Percentiles rank a stretch among this genome's conserved stretches.
These are phyloP conservation scores for Drosophila suboccidentalis DNA, from an alignment of 2,888 invertebrate species.

Conservation along the genomic window DNA sequence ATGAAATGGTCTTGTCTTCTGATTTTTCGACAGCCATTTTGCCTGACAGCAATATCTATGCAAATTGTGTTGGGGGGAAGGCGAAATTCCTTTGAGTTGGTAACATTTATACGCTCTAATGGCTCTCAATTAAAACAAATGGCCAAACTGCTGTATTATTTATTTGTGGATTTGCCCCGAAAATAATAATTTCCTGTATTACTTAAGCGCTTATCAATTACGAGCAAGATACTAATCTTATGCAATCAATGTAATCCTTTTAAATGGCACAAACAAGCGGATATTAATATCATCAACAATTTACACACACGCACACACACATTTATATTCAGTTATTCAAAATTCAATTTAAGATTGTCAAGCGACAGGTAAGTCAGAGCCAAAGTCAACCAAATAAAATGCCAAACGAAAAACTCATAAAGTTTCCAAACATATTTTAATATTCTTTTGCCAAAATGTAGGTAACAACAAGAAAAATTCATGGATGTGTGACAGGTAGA, in stretches of 20 bases:
- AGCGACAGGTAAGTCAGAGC: slow-evolving; percentile 9
- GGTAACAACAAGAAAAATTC: not conserved
- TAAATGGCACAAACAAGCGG: slow-evolving; percentile 66
- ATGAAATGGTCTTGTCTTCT: slow-evolving; percentile 14
- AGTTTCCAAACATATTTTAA: slow-evolving; percentile 64
- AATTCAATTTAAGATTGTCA: slow-evolving; percentile 68
- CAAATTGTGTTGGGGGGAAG: slow-evolving; percentile 22
- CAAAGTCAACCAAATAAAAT: slow-evolving; percentile 39
- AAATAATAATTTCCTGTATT: slow-evolving; percentile 69
- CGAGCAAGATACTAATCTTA: slow-evolving; percentile 56
- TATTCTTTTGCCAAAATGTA: slow-evolving; percentile 40
- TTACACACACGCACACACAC: slow-evolving; percentile 39
- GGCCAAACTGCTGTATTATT: slow-evolving; percentile 45
- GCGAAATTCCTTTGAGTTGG: not conserved
- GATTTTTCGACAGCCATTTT: slow-evolving; percentile 22
- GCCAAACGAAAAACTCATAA: slow-evolving; percentile 61
- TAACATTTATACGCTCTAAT: slow-evolving; percentile 30
- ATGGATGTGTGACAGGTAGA: slow-evolving; percentile 35
- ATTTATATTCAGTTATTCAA: slow-evolving; percentile 48
- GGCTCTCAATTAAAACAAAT: slow-evolving; percentile 60
- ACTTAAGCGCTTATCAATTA: slow-evolving; percentile 64
- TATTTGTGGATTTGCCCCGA: slow-evolving; percentile 33
- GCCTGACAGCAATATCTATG: slow-evolving; percentile 24
- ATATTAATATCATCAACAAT: slow-evolving; percentile 79
- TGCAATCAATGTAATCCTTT: slow-evolving; percentile 56